A percentile compares a stretch with the other conserved stretches of the same genome.
These are phyloP conservation scores for Mimas tiliae DNA, from an alignment of 2,888 invertebrate genomes.

Conservation along the genomic window DNA sequence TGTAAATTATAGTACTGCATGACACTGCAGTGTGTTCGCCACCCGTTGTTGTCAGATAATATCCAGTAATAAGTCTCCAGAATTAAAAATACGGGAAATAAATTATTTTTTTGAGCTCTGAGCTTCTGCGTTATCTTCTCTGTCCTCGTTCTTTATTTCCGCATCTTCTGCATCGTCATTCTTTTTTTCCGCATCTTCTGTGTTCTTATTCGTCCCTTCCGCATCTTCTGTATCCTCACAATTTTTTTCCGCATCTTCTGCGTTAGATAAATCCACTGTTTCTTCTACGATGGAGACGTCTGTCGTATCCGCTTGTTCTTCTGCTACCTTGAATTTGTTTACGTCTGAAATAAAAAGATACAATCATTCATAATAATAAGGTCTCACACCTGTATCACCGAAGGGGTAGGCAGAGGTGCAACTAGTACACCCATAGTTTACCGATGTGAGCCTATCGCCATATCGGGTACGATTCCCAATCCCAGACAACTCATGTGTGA, in stretches of 20 bases:
- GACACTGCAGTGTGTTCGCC: too few relatives aligned
- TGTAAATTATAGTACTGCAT: too few relatives aligned
- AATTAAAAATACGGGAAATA: neutral
- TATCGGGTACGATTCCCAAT: too few relatives aligned
- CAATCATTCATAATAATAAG: neutral
- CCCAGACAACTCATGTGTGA: too few relatives aligned
- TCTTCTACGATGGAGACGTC: neutral
- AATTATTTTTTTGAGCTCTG: neutral
- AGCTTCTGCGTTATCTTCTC: constrained; percentile 4
- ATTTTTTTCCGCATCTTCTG: neutral
- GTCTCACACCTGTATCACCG: too few relatives aligned
- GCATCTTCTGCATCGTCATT: constrained; percentile 7
- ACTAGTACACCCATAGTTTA: too few relatives aligned
- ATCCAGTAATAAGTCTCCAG: too few relatives aligned
- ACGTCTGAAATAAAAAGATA: constrained; percentile 73
- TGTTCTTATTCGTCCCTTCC: too few relatives aligned
- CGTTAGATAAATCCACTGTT: neutral
- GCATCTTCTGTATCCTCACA: neutral
- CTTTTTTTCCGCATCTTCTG: neutral
- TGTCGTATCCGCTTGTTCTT: constrained; percentile 26
- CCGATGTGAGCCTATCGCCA: too few relatives aligned
- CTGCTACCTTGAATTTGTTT: constrained; percentile 87
- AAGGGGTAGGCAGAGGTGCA: too few relatives aligned
- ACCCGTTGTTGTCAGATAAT: too few relatives aligned
- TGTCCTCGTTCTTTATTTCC: constrained; percentile 32